These are phyloP conservation scores for Plestiodon gilberti DNA, from an alignment of 2,113 vertebrate genomes.

Conservation along the genomic window DNA sequence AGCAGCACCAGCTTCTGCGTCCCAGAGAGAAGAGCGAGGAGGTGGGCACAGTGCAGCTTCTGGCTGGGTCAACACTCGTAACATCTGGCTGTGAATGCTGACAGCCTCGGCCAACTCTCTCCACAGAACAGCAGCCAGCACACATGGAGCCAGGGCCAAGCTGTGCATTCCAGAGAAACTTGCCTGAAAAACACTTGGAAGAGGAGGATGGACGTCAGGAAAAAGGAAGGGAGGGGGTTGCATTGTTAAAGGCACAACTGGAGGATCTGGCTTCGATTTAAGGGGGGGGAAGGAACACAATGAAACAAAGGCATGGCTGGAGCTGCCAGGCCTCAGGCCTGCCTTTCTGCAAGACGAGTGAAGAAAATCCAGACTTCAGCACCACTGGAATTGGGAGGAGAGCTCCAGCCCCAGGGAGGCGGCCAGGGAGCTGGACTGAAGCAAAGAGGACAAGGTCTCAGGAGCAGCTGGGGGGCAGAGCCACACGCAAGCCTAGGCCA, in stretches of 20 bases:
- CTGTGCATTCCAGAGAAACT: constrained; percentile 55
- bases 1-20: background rate
- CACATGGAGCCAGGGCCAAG: constrained; percentile 6
- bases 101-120: constrained; percentile 53
- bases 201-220: constrained; percentile 52
- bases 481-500: too few relatives aligned
- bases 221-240: constrained; percentile 55
- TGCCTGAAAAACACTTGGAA: constrained; percentile 60
- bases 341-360: background rate
- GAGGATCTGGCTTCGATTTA: constrained; percentile 63
- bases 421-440: background rate
- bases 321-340: constrained; percentile 14
- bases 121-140: constrained; percentile 28
- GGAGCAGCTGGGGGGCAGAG: too few relatives aligned
- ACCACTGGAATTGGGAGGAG: background rate
- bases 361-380: background rate
- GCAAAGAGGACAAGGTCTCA: too few relatives aligned
- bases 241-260: constrained; percentile 44
- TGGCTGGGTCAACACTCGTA: constrained; percentile 58
- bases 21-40: background rate
- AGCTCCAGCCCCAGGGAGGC: background rate
- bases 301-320: background rate
- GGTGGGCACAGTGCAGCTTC: constrained; percentile 46
- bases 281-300: background rate
- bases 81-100: constrained; percentile 73